These are phyloP conservation scores for Myiothlypis chrysogaster DNA, from an alignment of 2,797 vertebrate genomes.

Conservation along the genomic window DNA sequence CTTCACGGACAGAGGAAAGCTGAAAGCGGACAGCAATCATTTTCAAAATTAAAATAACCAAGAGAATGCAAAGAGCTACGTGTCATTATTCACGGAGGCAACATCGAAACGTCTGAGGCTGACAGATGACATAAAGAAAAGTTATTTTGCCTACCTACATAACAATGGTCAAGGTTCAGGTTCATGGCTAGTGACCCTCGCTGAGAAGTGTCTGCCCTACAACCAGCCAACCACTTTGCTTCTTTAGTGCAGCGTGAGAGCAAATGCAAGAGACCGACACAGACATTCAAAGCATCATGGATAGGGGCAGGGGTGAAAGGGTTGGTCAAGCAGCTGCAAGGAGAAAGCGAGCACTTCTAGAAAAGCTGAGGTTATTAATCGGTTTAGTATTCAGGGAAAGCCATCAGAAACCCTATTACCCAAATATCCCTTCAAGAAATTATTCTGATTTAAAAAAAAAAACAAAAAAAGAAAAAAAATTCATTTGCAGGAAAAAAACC, in stretches of 20 bases:
- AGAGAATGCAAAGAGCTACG: conserved; percentile 63
- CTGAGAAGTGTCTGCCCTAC: conserved; percentile 94
- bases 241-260: conserved; percentile 92
- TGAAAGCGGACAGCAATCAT: conserved; percentile 3
- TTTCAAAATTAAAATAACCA: conserved; percentile 47
- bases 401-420: conserved; percentile 86
- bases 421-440: conserved; percentile 89
- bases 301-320: conserved; percentile 91
- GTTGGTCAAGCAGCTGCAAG: conserved; percentile 91
- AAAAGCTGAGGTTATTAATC: conserved; percentile 87
- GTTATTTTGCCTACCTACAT: conserved; percentile 97
- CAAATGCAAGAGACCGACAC: conserved; percentile 91
- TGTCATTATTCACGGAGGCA: conserved; percentile 69
- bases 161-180: conserved; percentile 87
- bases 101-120: conserved; percentile 69
- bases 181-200: conserved; percentile 95
- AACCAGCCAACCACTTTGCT: conserved; percentile 90
- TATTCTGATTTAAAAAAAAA: background rate
- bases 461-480: background rate
- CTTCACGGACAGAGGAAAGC: conserved; percentile 30
- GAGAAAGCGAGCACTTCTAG: conserved; percentile 94
- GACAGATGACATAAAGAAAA: conserved; percentile 84
- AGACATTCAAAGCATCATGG: conserved; percentile 97
- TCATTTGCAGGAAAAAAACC: background rate
- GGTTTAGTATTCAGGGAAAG: conserved; percentile 91